A percentile compares a stretch with the other conserved stretches of the same genome.
Conservation (phyloP, 1,140 invertebrate genomes). For the Cydia splendana region DNA sequence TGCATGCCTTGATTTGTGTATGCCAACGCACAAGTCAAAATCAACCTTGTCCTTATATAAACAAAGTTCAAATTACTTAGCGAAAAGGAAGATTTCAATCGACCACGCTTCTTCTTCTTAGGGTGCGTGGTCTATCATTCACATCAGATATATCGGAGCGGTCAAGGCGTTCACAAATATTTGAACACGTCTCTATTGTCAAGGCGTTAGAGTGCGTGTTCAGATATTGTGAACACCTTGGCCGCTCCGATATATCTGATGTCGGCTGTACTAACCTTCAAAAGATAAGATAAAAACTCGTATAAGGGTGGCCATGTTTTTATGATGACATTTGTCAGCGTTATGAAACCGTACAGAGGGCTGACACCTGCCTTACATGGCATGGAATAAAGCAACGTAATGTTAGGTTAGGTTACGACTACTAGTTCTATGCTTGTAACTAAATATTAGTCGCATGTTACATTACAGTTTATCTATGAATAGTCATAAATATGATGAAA, state of each 20-base stretch:
- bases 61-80: not conserved
- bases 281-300: constrained; percentile 23
- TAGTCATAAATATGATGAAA: not conserved
- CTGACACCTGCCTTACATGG: constrained; percentile 14
- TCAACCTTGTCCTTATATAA: not conserved
- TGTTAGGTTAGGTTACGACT: constrained; percentile 4
- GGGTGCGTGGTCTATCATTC: constrained; percentile 23
- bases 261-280: not conserved
- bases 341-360: not conserved
- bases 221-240: too few relatives aligned
- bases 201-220: too few relatives aligned
- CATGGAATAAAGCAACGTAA: not conserved
- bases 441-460: not conserved
- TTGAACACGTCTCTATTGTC: too few relatives aligned
- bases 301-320: not conserved
- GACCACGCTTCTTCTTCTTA: not conserved
- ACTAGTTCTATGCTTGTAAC: not conserved
- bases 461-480: not conserved
- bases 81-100: not conserved
- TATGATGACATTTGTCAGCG: not conserved
- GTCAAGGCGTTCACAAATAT: too few relatives aligned
- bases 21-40: not conserved
- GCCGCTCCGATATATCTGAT: too few relatives aligned
- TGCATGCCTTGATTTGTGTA: constrained; percentile 18
- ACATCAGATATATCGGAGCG: too few relatives aligned